phyloP scores from a whole-genome alignment of 2,113 vertebrate species.

The Esox niger region DNA sequence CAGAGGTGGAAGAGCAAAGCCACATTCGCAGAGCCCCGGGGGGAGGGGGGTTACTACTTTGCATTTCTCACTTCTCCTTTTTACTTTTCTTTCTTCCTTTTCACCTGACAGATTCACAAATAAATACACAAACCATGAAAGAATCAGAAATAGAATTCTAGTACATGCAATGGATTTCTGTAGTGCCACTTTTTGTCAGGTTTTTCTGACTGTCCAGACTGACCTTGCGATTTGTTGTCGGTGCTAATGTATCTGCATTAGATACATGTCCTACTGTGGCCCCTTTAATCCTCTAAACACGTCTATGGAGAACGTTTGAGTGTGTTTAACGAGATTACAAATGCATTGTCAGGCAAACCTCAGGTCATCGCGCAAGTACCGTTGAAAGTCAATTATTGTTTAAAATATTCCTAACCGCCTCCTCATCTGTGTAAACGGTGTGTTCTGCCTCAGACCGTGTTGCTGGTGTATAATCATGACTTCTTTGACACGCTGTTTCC shows the following conservation, averaged over 20 bases:
- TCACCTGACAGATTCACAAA: slow-evolving; percentile 74
- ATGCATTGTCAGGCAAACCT: slow-evolving; percentile 76
- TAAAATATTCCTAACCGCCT: slow-evolving; percentile 57
- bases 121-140: slow-evolving; percentile 74
- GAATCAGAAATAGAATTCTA: slow-evolving; percentile 70
- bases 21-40: slow-evolving; percentile 56
- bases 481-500: background rate
- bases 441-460: slow-evolving; percentile 31
- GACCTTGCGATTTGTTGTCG: too few relatives aligned
- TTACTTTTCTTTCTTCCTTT: slow-evolving; percentile 59
- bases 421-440: slow-evolving; percentile 42
- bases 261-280: slow-evolving; percentile 61
- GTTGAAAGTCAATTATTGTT: slow-evolving; percentile 72
- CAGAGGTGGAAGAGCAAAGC: slow-evolving; percentile 67
- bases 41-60: slow-evolving; percentile 66
- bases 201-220: too few relatives aligned
- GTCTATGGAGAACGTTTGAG: slow-evolving; percentile 70
- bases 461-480: background rate
- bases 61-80: slow-evolving; percentile 73
- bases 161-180: slow-evolving; percentile 68
- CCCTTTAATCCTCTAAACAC: slow-evolving; percentile 77
- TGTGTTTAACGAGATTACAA: slow-evolving; percentile 83
- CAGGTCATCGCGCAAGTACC: slow-evolving; percentile 71
- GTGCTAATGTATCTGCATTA: slow-evolving; percentile 63
- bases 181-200: slow-evolving; percentile 7